phyloP scores from a whole-genome alignment of 2,888 invertebrate species.

The Xanthia icteritia region DNA sequence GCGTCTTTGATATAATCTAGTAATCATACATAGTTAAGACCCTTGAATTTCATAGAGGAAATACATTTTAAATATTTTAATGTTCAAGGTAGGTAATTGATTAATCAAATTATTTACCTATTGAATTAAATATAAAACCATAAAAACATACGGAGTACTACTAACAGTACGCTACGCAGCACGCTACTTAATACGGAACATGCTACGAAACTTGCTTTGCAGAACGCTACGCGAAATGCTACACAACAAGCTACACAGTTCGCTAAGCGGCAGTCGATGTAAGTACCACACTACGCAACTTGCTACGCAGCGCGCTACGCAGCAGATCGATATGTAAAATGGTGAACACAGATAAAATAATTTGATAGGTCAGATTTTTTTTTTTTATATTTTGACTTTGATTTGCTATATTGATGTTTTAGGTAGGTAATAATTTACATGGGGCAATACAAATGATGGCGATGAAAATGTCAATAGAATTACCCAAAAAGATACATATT shows the following conservation, averaged over 20 bases:
- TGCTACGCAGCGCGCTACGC: neutral
- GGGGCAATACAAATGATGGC: neutral
- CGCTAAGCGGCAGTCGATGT: neutral
- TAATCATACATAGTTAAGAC: neutral
- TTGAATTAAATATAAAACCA: neutral
- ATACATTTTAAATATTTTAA: neutral
- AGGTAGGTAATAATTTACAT: neutral
- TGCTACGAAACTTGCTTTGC: neutral
- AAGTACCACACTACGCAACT: neutral
- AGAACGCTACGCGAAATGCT: neutral
- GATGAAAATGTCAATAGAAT: conserved; percentile 2
- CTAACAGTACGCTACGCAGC: neutral
- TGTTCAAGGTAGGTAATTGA: neutral
- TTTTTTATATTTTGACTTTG: neutral
- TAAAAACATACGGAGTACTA: too few species aligned
- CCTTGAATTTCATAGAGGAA: neutral
- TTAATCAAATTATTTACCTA: neutral
- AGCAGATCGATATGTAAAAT: neutral
- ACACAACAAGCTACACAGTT: neutral
- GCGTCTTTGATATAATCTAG: neutral
- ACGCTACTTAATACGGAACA: too few species aligned
- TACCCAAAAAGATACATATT: neutral
- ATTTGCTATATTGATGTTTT: neutral
- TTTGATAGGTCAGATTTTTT: neutral
- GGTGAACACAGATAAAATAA: neutral